Conservation (phyloP, 2,113 vertebrate species). For the Charadrius vociferus region DNA sequence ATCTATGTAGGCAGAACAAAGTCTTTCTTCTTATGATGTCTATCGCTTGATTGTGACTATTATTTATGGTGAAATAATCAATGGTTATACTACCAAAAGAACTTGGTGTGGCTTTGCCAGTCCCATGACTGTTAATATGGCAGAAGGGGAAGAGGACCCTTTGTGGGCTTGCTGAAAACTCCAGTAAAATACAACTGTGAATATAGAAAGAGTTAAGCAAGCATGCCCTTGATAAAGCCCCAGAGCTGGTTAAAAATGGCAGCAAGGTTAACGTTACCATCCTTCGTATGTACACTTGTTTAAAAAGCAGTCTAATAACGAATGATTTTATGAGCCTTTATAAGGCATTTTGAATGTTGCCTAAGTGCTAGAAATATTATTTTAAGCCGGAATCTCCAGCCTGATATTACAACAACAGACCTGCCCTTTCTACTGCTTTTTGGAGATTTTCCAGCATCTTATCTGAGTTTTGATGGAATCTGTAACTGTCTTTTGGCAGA, state of each 20-base stretch:
- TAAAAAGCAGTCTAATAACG: neutral
- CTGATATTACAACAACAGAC: neutral
- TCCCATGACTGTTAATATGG: neutral
- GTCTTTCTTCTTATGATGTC: neutral
- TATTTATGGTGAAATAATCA: neutral
- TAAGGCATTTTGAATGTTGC: neutral
- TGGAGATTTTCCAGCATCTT: neutral
- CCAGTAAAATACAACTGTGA: neutral
- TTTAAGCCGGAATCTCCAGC: neutral
- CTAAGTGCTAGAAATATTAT: neutral
- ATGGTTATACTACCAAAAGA: neutral
- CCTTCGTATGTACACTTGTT: neutral
- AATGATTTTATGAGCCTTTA: neutral
- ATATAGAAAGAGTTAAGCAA: neutral
- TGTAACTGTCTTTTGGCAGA: neutral
- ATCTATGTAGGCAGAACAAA: neutral
- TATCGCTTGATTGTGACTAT: neutral
- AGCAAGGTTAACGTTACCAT: neutral
- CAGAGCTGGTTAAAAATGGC: neutral
- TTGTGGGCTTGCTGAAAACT: neutral
- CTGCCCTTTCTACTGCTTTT: neutral
- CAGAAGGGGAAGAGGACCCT: neutral
- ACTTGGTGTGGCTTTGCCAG: neutral
- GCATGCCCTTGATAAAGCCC: neutral
- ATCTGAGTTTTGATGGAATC: neutral